Base-by-base conservation (phyloP, 2,113 vertebrate species). In the Oncorhynchus tshawytscha region DNA sequence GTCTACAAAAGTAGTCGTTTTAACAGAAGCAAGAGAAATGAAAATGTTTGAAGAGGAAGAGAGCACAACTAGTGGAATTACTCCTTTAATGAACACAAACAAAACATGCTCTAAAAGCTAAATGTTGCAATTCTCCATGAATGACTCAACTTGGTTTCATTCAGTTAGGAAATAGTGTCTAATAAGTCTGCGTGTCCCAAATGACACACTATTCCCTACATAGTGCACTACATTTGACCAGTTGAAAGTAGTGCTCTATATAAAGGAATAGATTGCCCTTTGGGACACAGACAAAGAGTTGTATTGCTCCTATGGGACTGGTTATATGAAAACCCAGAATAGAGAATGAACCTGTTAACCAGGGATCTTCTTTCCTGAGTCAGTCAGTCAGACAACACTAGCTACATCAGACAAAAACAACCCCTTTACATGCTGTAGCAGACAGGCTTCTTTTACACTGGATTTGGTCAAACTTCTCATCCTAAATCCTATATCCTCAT, bases 21-120 rank as follows among this genome's bases (percentile, higher is more conserved):
- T 77, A 86, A 88, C 85, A 87, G 87, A 89, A 88, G 68, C 84
- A 80, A 54, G 29, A 49, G 20, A 67, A 3, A 12, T n/a, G 22
- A 57, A 31, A 22, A 74, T 7, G 54, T 66, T 34, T 73, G 34
- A 45, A 66, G 59, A 9, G n/a, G 59, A 5, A 54, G 13, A 22
- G 22, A 24, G n/a, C 59, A 62, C 9, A 5, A 62, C n/a, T 11
- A 22, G 18, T 62, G n/a, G 59, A 24, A 62, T 62, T 15, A 54
- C 39, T 45, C 8, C 9, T 12, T 45, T 11, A 54, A 54, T 54
- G 16, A 4, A 54, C 3, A 18, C 12, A 15, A 16, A 54, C 12
- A 62, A 16, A 22, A 7, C 5, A 22, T 62, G 59, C 20, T 22
- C 59, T 4, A 18, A 18, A 18, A 18, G 51, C 51, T 5, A 18